Percentiles rank a stretch among this genome's conserved stretches.
Conservation (phyloP, 2,113 vertebrate species). For the Carassius carassius region DNA sequence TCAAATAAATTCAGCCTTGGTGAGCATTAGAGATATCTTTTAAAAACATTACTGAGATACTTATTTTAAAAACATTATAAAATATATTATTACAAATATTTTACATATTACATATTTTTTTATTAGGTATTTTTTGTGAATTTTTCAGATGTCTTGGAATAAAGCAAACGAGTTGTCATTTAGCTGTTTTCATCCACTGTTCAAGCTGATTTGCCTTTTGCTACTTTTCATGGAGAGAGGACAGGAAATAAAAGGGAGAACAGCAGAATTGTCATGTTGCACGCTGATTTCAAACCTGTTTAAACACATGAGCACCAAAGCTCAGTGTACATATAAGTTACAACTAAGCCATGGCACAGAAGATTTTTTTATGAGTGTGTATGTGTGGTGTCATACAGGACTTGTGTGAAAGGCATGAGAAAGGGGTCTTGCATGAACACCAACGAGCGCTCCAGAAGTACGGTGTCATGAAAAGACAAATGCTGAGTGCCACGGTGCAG, state of each 20-base stretch:
- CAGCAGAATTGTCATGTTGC: not conserved
- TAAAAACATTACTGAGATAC: too few relatives aligned
- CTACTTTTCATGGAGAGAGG: not conserved
- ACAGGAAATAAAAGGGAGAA: not conserved
- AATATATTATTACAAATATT: too few relatives aligned
- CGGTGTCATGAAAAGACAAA: conserved; percentile 92
- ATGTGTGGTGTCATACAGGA: conserved; percentile 74
- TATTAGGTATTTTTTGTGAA: too few relatives aligned
- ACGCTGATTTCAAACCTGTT: not conserved
- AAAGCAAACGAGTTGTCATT: too few relatives aligned
- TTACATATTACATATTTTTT: too few relatives aligned
- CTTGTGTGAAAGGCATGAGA: conserved; percentile 94
- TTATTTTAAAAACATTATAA: too few relatives aligned
- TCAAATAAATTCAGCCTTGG: too few relatives aligned
- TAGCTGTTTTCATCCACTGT: too few relatives aligned
- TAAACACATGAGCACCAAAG: not conserved
- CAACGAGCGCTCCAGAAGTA: conserved; percentile 93
- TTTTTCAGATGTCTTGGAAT: too few relatives aligned
- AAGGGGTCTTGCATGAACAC: conserved; percentile 91
- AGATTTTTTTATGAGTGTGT: not conserved
- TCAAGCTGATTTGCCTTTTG: too few relatives aligned
- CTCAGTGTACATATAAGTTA: not conserved
- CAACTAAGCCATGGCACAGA: not conserved
- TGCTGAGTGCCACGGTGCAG: conserved; percentile 86
- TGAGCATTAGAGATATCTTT: too few relatives aligned